These are phyloP conservation scores for Nomada lathburiana DNA, from an alignment of 2,888 invertebrate species.

Conservation along the genomic window DNA sequence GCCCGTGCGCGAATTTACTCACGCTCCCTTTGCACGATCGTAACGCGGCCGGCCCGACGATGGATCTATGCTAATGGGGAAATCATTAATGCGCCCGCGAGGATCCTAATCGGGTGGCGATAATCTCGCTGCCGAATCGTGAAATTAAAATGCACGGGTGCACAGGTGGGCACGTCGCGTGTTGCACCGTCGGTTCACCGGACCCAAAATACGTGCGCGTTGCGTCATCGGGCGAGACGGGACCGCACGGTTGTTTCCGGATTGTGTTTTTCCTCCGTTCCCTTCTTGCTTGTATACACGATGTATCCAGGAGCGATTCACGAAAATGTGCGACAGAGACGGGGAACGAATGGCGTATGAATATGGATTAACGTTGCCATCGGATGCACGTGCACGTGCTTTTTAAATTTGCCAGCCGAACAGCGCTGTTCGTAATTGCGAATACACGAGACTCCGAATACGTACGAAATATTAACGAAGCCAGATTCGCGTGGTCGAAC, in stretches of 20 bases:
- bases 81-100: constrained; percentile 80
- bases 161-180: constrained; percentile 79
- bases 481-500: not conserved
- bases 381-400: constrained; percentile 3
- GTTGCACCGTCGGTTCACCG: constrained; percentile 51
- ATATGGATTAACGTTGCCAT: constrained; percentile 34
- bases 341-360: not conserved
- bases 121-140: constrained; percentile 71
- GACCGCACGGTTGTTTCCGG: constrained; percentile 61
- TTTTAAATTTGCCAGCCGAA: constrained; percentile 28
- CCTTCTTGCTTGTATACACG: not conserved
- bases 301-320: not conserved
- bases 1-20: constrained; percentile 56
- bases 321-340: not conserved
- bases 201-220: constrained; percentile 49
- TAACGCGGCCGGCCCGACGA: constrained; percentile 72
- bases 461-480: constrained; percentile 32
- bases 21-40: constrained; percentile 64
- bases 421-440: constrained; percentile 43
- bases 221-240: constrained; percentile 60
- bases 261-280: constrained; percentile 33
- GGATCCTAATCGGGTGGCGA: constrained; percentile 74
- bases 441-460: not conserved
- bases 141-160: constrained; percentile 79
- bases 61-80: constrained; percentile 83